Evolutionary conservation across 2,888 invertebrate species (phyloP), one percentile per base, ranked within the genome.

Genomic region (Megastigmus dorsalis): DNA sequence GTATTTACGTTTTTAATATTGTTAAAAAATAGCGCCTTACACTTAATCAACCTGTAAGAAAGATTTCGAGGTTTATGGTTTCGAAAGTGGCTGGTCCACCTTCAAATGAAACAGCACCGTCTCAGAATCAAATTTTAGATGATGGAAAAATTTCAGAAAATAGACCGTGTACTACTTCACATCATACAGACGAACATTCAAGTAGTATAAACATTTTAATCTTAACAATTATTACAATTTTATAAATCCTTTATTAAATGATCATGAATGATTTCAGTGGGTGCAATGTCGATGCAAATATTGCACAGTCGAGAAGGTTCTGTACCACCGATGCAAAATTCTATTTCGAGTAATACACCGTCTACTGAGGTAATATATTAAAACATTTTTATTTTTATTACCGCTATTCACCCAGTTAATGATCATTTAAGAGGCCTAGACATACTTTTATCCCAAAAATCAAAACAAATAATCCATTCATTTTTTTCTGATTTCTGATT

Each of bases 61-160:
- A 95, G 88, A 93, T 95, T 83, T 95, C 95, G 33, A 89, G 95
- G 81, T 95, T 95, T 89, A 91, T 95, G 88, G 95, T 95, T 82
- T 88, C 88, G 3, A 88, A 86, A 83, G 88, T 88, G 75, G 82
- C 86, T 75, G 87, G 87, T 68, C 86, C 88, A 60, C 86, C 86
- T 18, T 75, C 76, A 50, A 80, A 77, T 63, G 81, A 79, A 59
- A 77, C 79, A 30, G 65, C 68, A 36, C 50, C 66, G 33, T 66
- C 72, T 18, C 80, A 77, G 36, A 77, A 60, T 79, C 80, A 82
- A 74, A 82, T 79, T 67, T 38, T 62, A 3, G 73, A 75, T 18
- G 78, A 78, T 28, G 67, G 63, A 4, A 62, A 48, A 43, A 73
- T 60, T 54, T n/a, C 52, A 7, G 78, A 78, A 4, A 70, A 30